Evolutionary conservation across 2,797 vertebrate genomes (phyloP).

Genomic region (Tolypeutes matacus): DNA sequence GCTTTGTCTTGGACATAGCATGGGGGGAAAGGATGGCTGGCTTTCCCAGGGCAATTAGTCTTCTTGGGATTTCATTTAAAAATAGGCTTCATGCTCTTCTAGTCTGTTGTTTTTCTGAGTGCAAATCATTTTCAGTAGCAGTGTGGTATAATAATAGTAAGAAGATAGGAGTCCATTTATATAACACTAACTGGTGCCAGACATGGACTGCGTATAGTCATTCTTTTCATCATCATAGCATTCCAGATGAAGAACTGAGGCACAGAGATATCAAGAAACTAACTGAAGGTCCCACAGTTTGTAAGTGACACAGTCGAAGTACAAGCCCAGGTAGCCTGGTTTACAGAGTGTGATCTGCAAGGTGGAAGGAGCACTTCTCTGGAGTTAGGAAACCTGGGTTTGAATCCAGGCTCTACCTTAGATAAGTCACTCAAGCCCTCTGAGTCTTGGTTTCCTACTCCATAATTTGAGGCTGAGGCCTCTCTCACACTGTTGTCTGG

Average conservation of each 20-base stretch:
- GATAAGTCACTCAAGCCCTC: background rate
- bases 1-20: background rate
- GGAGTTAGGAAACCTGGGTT: background rate
- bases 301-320: too few relatives aligned
- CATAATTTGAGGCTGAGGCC: background rate
- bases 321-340: background rate
- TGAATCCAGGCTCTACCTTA: background rate
- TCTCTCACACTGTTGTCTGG: accelerated
- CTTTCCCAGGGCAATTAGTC: background rate
- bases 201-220: accelerated
- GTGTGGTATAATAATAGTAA: background rate
- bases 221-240: background rate
- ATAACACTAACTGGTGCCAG: background rate
- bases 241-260: background rate
- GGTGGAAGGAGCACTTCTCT: background rate
- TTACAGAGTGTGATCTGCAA: accelerated
- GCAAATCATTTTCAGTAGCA: background rate
- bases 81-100: background rate
- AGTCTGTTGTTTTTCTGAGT: background rate
- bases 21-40: background rate
- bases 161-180: background rate
- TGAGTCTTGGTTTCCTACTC: background rate
- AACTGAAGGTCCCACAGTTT: background rate
- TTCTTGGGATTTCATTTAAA: background rate
- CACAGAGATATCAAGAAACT: background rate